Base-by-base conservation (phyloP, 2,797 vertebrate species). In the Crenuchus spilurus region DNA sequence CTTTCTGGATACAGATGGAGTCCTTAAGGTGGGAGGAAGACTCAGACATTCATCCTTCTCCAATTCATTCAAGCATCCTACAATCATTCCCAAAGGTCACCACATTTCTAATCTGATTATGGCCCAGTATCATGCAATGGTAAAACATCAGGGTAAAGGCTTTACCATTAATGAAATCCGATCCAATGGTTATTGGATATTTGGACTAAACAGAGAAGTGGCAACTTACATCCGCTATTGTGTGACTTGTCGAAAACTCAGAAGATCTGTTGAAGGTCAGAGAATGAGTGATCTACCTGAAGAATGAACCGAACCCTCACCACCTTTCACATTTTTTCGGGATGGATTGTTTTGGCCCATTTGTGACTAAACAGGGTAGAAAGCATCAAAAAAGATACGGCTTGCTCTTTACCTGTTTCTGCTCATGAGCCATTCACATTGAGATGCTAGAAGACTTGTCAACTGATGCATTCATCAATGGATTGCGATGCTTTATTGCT, bases 71-170 rank as follows among this genome's bases (percentile, higher is more conserved):
- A 81, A 78, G 26, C 72, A 78, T 6, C 72, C 61, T 0, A 60
- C 42, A n/a, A 44, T 79, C n/a, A 69, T 76, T 49, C 70, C 73
- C 1, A 78, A 72, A 0, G 69, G 68, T 4, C 76, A 70, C 37
- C 74, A 74, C 7, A 49, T 76, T 0, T 76, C 73, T 1, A 69
- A 62, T 3, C 7, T 82, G 1, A 76, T 79, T 54, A 73, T 78
- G 30, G 57, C 64, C 30, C 49, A 78, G 4, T 18, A 11, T 22
- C 73, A 76, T 7, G 44, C 73, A 35, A 73, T 31, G 18, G 48
- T 55, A 1, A 64, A 78, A 30, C 76, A 82, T 30, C 76, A 79
- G 61, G 69, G 72, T 1, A 77, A 80, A 33, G 58, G 78, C 7
- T 24, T 80, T 6, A 76, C 42, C 2, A 31, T 8, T 14, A 79